Base-by-base conservation (phyloP, 1,140 invertebrate species). In the Octopus bimaculoides region DNA sequence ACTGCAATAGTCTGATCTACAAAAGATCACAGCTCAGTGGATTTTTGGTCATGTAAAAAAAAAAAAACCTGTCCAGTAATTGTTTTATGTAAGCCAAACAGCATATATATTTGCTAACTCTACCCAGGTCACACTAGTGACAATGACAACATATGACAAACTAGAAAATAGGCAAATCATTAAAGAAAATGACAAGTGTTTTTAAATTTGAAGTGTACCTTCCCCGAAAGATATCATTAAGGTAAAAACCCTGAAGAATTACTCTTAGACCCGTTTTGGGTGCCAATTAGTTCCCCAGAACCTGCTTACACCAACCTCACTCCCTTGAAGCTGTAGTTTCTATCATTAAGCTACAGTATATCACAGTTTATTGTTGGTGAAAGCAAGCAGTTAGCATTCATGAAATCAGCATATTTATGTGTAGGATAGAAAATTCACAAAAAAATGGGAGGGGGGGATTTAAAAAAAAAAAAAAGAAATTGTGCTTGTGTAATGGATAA, bases 311-410 rank as follows among this genome's bases (percentile, higher is more conserved):
- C 66, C 66, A 71, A 71, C 66, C 66, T 71, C 17, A 14, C 66
- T 71, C 66, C 14, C 66, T 71, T 71, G 66, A 71, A 71, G 66
- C 66, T 71, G 66, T 71, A 71, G 66, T 71, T 71, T n/a, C 66
- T 10, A 71, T 71, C 66, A 5, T 71, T 71, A 20, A 71, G 26
- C 66, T 71, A 71, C 66, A 71, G 66, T 14, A 71, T 71, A 71
- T 71, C 66, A 71, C 66, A 71, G 66, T 71, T 71, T 9, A 71
- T n/a, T 71, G 66, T 71, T 71, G 66, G 66, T 71, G 66, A 71
- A 71, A 71, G 14, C 66, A 71, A 71, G 66, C 66, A 71, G 66
- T 71, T n/a, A 71, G 26, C 26, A 71, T 71, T 20, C 66, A 71
- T n/a, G 66, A 71, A 71, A 71, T 20, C 17, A 71, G 6, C 66